Base-by-base conservation (phyloP, 2,888 invertebrate genomes). In the Epirrita christyi region DNA sequence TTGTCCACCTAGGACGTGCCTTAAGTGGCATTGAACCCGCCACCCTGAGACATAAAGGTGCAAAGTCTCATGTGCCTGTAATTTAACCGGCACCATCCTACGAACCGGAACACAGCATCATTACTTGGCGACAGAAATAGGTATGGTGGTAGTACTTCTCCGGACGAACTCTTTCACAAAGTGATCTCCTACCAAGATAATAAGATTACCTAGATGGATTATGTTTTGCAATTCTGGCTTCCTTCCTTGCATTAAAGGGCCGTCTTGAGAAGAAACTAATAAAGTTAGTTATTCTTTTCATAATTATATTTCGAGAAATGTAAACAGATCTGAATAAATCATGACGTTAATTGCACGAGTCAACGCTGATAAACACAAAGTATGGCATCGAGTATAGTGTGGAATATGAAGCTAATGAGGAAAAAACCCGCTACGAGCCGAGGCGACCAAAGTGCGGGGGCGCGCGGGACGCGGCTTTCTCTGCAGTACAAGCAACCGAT, bases 391-490 rank as follows among this genome's bases (percentile, higher is more conserved):
- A 83, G 78, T 80, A 84, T 80, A 73, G 81, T 80, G 78, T 85
- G 77, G 84, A 84, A 85, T 86, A 86, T 85, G 81, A 80, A 83
- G 82, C 82, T 88, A 88, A 89, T 85, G 89, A 92, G 92, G 92
- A 92, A 92, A 92, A 92, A 91, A 92, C 91, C 91, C 88, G 86
- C 86, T 83, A 83, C 78, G 72, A 81, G 75, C 75, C 71, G 81
- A 78, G 67, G 78, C 78, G 78, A 77, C 78, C 80, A 76, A 74
- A 65, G 80, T 74, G 85, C 80, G 81, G 77, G 69, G 82, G 77
- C 80, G 85, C 76, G 88, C 83, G 89, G 83, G 88, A 85, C 76
- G 87, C 80, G 91, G 90, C 91, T 91, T 92, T 91, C 90, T 90
- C 91, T 89, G 84, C 82, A 75, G 82, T 78, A 80, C 86, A 69